These are phyloP conservation scores for Dascillus cervinus DNA, from an alignment of 2,888 invertebrate species.

Conservation along the genomic window DNA sequence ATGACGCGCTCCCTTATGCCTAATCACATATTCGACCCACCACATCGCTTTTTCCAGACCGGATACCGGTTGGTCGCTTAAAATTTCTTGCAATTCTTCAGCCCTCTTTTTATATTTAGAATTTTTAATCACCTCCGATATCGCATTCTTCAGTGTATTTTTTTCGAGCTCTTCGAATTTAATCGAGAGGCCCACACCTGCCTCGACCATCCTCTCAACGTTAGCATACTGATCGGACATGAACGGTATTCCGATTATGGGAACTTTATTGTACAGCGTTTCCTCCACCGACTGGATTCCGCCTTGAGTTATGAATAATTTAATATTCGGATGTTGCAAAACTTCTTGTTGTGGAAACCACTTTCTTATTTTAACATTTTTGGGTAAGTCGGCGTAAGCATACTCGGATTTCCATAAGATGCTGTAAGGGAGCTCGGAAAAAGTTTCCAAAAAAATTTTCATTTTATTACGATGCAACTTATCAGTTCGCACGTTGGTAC, in stretches of 20 bases:
- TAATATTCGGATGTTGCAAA: slow-evolving; percentile 40
- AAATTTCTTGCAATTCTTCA: slow-evolving; percentile 13
- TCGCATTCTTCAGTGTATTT: slow-evolving; percentile 25
- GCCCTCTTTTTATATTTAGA: slow-evolving; percentile 23
- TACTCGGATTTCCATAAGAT: slow-evolving; percentile 43
- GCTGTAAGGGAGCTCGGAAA: slow-evolving; percentile 38
- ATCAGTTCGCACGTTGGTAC: slow-evolving; percentile 36
- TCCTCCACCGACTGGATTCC: slow-evolving; percentile 44
- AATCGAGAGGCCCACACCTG: slow-evolving; percentile 32
- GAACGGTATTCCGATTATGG: slow-evolving; percentile 41
- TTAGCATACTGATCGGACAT: slow-evolving; percentile 40
- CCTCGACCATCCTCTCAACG: slow-evolving; percentile 15
- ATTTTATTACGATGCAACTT: slow-evolving; percentile 29
- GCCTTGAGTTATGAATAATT: slow-evolving; percentile 44
- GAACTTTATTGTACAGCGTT: slow-evolving; percentile 38
- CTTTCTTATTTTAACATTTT: slow-evolving; percentile 37
- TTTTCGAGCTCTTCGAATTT: slow-evolving; percentile 30
- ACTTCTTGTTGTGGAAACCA: slow-evolving; percentile 40
- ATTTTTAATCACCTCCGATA: slow-evolving; percentile 20
- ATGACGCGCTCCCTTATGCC: slow-evolving; percentile 24
- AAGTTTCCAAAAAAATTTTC: slow-evolving; percentile 31
- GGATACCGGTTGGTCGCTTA: slow-evolving; percentile 25
- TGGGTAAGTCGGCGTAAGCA: slow-evolving; percentile 29
- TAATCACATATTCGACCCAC: slow-evolving; percentile 30
- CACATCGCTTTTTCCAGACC: slow-evolving; percentile 27